Base-by-base conservation (phyloP, 2,797 vertebrate genomes). In the Sebastes reedi region DNA sequence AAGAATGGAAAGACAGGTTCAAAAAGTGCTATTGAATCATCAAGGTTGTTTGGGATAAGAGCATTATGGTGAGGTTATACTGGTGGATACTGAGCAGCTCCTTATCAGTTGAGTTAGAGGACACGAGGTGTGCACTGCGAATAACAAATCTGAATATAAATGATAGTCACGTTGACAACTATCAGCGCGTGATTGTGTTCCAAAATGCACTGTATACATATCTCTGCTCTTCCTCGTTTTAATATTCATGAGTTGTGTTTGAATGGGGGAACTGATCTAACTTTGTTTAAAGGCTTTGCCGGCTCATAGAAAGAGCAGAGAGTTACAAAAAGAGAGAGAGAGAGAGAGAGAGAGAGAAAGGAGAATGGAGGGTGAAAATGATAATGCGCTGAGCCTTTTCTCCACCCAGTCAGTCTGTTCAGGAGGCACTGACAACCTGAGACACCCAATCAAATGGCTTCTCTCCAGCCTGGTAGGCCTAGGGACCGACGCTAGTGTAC, bases 21-120 rank as follows among this genome's bases (percentile, higher is more conserved):
- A 86, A 81, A 91, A 89, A 86, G 79, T 88, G 82, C 81, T 62
- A 82, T 66, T 89, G 89, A 93, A 87, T 86, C 85, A 87, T 90
- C 89, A 95, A 92, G 91, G 92, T 89, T 90, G 89, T 88, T 72
- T 80, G 46, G 91, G 89, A 90, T 89, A 77, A 90, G 82, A 90
- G 85, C 80, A 81, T 82, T 82, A 72, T 62, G 75, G 62, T 59
- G 85, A 83, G 77, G 87, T 89, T 77, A 73, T 77, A 82, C 73
- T 30, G 72, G 61, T 73, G 84, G 83, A 86, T 83, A 64, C 78
- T 64, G 84, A 91, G 82, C 89, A 65, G 75, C 82, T 88, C 86
- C 86, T 93, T 92, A 93, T 92, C 93, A 87, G 87, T 69, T 69
- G 79, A 87, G 86, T 67, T 93, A 86, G 89, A 94, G 89, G 92